Percentiles rank a stretch among this genome's conserved stretches.
These are phyloP conservation scores for Xanthorhoe spadicearia DNA, from an alignment of 2,888 invertebrate genomes.

Conservation along the genomic window DNA sequence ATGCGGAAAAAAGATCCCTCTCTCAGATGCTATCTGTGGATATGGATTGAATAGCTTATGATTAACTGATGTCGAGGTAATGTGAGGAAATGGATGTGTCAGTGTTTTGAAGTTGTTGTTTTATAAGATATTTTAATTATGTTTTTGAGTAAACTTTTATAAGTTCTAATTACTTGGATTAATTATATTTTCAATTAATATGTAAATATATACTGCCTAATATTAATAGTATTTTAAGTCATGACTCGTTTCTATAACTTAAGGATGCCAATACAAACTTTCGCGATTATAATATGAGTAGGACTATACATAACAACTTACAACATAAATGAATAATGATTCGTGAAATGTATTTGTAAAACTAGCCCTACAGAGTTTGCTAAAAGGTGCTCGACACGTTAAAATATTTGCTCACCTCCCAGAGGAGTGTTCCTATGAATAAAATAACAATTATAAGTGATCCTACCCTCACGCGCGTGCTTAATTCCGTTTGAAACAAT, in stretches of 20 bases:
- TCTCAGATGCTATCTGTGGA: slow-evolving; percentile 27
- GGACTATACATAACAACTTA: too few relatives aligned
- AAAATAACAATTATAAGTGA: slow-evolving; percentile 86
- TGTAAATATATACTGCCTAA: too few relatives aligned
- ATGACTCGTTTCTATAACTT: too few relatives aligned
- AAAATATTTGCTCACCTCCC: slow-evolving; percentile 81
- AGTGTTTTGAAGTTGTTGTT: not conserved
- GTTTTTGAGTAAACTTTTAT: too few relatives aligned
- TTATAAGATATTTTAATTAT: not conserved
- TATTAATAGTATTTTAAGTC: too few relatives aligned
- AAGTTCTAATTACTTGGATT: too few relatives aligned
- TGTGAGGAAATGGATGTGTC: not conserved
- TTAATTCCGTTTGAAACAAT: slow-evolving; percentile 84
- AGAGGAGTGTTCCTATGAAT: slow-evolving; percentile 83
- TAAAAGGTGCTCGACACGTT: slow-evolving; percentile 77
- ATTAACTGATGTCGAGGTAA: slow-evolving; percentile 7
- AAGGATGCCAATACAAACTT: too few relatives aligned
- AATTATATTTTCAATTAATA: too few relatives aligned
- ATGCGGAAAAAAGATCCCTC: slow-evolving; percentile 60
- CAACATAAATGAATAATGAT: not conserved
- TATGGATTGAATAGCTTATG: slow-evolving; percentile 27
- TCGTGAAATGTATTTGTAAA: slow-evolving; percentile 1
- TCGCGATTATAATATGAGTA: too few relatives aligned
- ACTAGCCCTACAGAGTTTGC: slow-evolving; percentile 46
- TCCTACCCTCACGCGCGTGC: slow-evolving; percentile 76